A percentile compares a stretch with the other conserved stretches of the same genome.
phyloP scores from a whole-genome alignment of 2,888 invertebrate species.

The Griposia aprilina region DNA sequence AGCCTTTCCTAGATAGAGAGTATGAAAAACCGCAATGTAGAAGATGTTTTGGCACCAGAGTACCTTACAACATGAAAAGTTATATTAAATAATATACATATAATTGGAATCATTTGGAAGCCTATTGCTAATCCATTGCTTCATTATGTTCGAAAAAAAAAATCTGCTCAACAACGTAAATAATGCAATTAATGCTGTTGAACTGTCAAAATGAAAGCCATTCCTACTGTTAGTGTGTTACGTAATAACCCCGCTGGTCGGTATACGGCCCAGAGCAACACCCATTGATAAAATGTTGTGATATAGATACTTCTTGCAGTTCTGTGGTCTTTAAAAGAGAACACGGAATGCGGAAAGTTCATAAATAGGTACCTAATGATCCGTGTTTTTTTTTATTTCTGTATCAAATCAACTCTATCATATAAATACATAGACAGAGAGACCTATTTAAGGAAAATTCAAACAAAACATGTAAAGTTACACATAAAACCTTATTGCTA shows the following conservation, averaged over 20 bases:
- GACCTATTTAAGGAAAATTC: constrained; percentile 21
- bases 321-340: neutral
- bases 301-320: neutral
- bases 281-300: constrained; percentile 15
- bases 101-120: too few species aligned
- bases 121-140: too few species aligned
- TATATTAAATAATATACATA: too few species aligned
- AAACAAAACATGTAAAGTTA: constrained; percentile 6
- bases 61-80: too few species aligned
- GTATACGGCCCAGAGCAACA: neutral
- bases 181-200: too few species aligned
- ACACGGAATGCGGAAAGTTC: neutral
- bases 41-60: neutral
- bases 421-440: neutral
- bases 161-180: too few species aligned
- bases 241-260: too few species aligned
- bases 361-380: neutral
- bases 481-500: constrained; percentile 34
- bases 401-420: neutral
- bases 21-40: neutral
- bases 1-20: too few species aligned
- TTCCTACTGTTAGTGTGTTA: too few species aligned
- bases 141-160: too few species aligned
- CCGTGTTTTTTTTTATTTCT: too few species aligned
- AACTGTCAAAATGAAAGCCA: too few species aligned